Base-by-base conservation (phyloP, 2,113 vertebrate species). In the Ictalurus punctatus region DNA sequence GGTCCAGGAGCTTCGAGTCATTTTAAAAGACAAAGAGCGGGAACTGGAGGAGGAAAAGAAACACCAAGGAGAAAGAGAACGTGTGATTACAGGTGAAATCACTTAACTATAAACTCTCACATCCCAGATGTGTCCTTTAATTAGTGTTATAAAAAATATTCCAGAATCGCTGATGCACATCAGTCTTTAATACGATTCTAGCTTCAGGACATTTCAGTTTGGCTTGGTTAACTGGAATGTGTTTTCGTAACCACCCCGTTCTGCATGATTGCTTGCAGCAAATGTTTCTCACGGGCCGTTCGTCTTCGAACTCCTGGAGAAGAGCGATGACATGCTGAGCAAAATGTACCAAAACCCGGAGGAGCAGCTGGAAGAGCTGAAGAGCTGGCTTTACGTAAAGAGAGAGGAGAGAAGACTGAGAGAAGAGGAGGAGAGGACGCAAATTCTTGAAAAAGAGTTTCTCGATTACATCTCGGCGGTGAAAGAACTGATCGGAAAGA, bases 391-490 rank as follows among this genome's bases (percentile, higher is more conserved):
- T 30, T 12, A 14, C 2, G 17, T 30, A 48, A 85, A 86, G 56
- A 80, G 88, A 14, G 48, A 89, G 44, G 48, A 89, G 83, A 85
- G 59, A 48, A 67, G 83, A 59, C 34, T 23, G 30, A 21, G 6
- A 23, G 88, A 89, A 78, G 88, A 89, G 27, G n/a, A 85, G 12
- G 81, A 81, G 63, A 81, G 6, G 10, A 59, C 83, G 0, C 34
- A 69, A 7, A 16, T 21, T 23, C 83, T 89, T 14, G 83, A 89
- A 71, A 80, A 89, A 40, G 73, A 81, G 76, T 89, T 85, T 25
- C 9, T 80, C 8, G 48, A 58, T 21, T 85, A 58, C 6, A 16
- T 48, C 30, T 25, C 30, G 44, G 37, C 19, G 19, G 65, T 80
- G 4, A 58, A 85, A 80, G 74, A 67, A 21, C 48, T 69, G 48